These are phyloP conservation scores for Drosophila atripex DNA, from an alignment of 2,888 invertebrate genomes.

Conservation along the genomic window DNA sequence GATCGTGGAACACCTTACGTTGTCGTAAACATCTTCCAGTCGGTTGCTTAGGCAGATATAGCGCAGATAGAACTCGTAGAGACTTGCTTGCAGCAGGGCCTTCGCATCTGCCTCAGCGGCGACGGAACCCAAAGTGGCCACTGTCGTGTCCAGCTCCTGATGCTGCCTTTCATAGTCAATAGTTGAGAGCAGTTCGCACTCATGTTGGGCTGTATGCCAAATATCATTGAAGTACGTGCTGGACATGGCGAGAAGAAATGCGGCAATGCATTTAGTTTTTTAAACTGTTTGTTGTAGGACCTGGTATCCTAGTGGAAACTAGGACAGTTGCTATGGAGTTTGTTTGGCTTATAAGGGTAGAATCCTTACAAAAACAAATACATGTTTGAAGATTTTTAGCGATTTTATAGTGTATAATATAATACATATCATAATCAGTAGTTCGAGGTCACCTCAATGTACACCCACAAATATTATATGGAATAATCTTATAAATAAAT, in stretches of 20 bases:
- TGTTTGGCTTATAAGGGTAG: neutral
- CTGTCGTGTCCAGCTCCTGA: constrained; percentile 84
- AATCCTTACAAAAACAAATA: neutral
- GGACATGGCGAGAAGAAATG: constrained; percentile 86
- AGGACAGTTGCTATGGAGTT: constrained; percentile 15
- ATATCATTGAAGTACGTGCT: constrained; percentile 89
- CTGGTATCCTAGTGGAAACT: constrained; percentile 40
- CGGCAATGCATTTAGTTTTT: neutral
- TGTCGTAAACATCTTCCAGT: constrained; percentile 93
- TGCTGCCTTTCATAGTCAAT: constrained; percentile 86
- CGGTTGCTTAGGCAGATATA: constrained; percentile 91
- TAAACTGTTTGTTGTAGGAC: neutral
- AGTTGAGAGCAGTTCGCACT: constrained; percentile 82
- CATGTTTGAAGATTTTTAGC: neutral
- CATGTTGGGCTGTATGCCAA: constrained; percentile 87
- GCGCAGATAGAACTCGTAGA: constrained; percentile 90
- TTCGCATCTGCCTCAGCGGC: constrained; percentile 81
- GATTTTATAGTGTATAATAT: neutral
- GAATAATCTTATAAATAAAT: constrained; percentile 9
- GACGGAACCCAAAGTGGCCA: constrained; percentile 65
- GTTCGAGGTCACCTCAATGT: constrained; percentile 3
- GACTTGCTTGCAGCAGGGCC: constrained; percentile 84
- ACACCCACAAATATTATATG: constrained; percentile 26
- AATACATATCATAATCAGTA: constrained; percentile 8
- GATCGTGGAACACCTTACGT: constrained; percentile 43